phyloP scores from a whole-genome alignment of 2,888 invertebrate genomes.

The Rhagium mordax region DNA sequence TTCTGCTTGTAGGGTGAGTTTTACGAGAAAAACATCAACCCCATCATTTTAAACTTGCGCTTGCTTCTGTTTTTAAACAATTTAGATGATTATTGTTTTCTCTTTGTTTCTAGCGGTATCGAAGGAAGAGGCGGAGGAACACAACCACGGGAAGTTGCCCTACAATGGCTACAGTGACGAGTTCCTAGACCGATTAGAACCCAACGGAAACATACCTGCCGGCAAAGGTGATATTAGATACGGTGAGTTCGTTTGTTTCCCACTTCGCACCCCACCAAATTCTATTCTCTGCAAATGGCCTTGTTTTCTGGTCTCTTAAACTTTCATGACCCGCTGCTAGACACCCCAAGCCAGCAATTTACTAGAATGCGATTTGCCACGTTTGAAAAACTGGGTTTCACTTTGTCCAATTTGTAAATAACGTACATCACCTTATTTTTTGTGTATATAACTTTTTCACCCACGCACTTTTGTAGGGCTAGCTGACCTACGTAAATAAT shows the following conservation, averaged over 20 bases:
- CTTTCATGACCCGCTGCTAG: constrained; percentile 21
- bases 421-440: not conserved
- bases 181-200: constrained; percentile 93
- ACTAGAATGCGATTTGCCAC: constrained; percentile 13
- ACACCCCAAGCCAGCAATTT: constrained; percentile 14
- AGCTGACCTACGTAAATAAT: not conserved
- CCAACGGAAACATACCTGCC: constrained; percentile 93
- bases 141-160: constrained; percentile 80
- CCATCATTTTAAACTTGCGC: no score
- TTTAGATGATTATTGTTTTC: no score
- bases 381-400: not conserved
- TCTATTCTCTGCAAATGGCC: constrained; percentile 24
- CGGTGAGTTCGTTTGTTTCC: constrained; percentile 69
- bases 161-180: constrained; percentile 96
- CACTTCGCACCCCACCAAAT: not conserved
- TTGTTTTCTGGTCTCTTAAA: constrained; percentile 31
- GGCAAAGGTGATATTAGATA: constrained; percentile 86
- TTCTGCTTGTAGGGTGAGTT: no score
- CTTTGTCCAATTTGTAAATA: not conserved
- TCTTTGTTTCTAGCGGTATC: constrained; percentile 84
- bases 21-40: no score
- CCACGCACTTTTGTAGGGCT: not conserved
- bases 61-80: no score
- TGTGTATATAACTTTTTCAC: not conserved
- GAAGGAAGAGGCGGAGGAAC: constrained; percentile 90